Evolutionary conservation across 2,888 invertebrate genomes (phyloP).

Genomic region (Phania funesta): DNA sequence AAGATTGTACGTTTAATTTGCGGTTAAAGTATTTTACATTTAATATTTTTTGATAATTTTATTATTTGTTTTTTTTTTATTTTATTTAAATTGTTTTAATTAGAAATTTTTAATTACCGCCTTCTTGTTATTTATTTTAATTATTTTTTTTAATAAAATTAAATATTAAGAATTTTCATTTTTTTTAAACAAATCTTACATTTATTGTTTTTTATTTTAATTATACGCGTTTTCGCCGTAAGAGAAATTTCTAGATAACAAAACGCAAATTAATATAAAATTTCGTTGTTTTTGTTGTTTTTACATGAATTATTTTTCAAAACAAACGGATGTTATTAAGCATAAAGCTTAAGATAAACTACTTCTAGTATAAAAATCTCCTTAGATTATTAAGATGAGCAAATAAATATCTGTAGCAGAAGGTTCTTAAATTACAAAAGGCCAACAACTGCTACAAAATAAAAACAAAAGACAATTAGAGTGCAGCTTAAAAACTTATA

Average conservation of each 20-base stretch:
- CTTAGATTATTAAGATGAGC: constrained; percentile 45
- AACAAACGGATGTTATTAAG: constrained; percentile 61
- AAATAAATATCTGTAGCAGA: constrained; percentile 48
- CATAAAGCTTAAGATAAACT: constrained; percentile 65
- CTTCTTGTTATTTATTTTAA: background rate
- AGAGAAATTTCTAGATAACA: constrained; percentile 47
- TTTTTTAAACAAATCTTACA: background rate
- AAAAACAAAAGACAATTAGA: constrained; percentile 30
- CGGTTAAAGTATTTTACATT: background rate
- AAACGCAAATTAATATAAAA: constrained; percentile 34
- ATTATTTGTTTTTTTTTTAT: background rate
- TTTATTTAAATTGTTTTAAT: background rate
- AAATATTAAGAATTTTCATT: no score
- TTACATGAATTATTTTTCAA: background rate
- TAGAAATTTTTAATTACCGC: background rate
- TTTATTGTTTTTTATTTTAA: constrained; percentile 2
- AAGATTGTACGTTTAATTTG: no score
- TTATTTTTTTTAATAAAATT: background rate
- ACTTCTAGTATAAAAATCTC: constrained; percentile 51
- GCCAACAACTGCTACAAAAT: background rate
- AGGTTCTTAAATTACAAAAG: constrained; percentile 40
- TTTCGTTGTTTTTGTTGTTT: constrained; percentile 3
- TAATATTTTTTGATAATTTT: background rate
- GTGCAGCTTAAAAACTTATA: constrained; percentile 35
- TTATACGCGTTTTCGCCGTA: constrained; percentile 21